These are phyloP conservation scores for Entomyzon cyanotis DNA, from an alignment of 2,113 vertebrate genomes.

Conservation along the genomic window DNA sequence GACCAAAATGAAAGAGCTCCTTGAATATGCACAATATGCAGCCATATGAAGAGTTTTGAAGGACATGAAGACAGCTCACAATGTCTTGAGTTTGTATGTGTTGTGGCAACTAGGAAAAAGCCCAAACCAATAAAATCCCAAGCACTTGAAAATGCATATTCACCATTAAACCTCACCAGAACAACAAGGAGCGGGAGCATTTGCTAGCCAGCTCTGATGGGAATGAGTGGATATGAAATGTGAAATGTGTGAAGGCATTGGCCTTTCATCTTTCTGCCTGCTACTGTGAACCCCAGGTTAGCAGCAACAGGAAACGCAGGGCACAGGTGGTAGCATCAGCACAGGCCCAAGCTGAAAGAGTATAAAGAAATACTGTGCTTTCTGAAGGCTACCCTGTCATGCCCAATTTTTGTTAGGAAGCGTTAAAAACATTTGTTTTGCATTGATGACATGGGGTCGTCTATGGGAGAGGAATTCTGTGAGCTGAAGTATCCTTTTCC, in stretches of 20 bases:
- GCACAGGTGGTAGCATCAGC: not conserved
- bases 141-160: not conserved
- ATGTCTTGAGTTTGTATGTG: not conserved
- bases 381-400: not conserved
- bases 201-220: not conserved
- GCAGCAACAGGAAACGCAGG: not conserved
- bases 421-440: not conserved
- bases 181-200: not conserved
- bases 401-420: not conserved
- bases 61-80: not conserved
- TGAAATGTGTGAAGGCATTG: not conserved
- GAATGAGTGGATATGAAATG: not conserved
- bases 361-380: not conserved
- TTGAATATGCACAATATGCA: not conserved
- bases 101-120: not conserved
- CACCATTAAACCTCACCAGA: not conserved
- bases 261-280: not conserved
- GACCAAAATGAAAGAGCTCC: not conserved
- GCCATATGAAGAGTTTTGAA: not conserved
- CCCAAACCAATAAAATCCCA: not conserved
- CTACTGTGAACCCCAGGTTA: not conserved
- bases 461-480: not conserved
- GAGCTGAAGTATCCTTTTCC: not conserved
- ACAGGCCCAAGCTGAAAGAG: not conserved
- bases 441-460: not conserved